Base-by-base conservation (phyloP, 1,140 invertebrate species). In the Tribolium madens region DNA sequence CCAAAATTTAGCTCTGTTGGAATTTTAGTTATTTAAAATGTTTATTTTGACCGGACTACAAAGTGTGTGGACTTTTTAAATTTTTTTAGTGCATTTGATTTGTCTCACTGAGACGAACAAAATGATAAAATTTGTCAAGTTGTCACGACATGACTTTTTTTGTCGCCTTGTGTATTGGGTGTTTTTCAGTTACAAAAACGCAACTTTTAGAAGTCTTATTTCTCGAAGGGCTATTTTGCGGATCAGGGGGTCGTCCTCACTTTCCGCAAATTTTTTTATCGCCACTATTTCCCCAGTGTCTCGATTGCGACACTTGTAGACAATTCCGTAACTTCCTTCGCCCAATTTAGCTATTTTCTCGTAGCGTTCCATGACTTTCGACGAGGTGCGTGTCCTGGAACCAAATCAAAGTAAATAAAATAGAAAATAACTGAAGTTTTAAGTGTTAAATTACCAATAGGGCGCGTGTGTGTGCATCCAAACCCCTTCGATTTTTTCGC, bases 181-280 rank as follows among this genome's bases (percentile, higher is more conserved):
- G n/a, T n/a, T n/a, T n/a, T n/a, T n/a, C n/a, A n/a, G n/a, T n/a
- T n/a, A n/a, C n/a, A n/a, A n/a, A n/a, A n/a, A n/a, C n/a, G n/a
- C n/a, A 87, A 98, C 97, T 92, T 99, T 99, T 0, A 99, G 89
- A 88, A 99, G 94, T 80, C 98, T 90, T 83, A 99, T 99, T 90
- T 99, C 98, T 81, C 98, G 87, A 73, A 99, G 90, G 0, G 98
- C 98, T 76, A 99, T 99, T 88, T 99, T 99, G 76, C 97, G 91
- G 79, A 99, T 99, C 0, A 98, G 91, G 0, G 98, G 97, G 88
- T 99, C 98, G 82, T 99, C 98, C 87, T 99, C 98, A 9, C 97
- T 98, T 87, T 99, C 98, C 6, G 98, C 94, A 86, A 99, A 99
- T 86, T 99, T 98, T 88, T 99, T 99, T 14, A 99, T 98, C 7